Conservation (phyloP, 2,888 invertebrate species). For the Drosophila putrida region DNA sequence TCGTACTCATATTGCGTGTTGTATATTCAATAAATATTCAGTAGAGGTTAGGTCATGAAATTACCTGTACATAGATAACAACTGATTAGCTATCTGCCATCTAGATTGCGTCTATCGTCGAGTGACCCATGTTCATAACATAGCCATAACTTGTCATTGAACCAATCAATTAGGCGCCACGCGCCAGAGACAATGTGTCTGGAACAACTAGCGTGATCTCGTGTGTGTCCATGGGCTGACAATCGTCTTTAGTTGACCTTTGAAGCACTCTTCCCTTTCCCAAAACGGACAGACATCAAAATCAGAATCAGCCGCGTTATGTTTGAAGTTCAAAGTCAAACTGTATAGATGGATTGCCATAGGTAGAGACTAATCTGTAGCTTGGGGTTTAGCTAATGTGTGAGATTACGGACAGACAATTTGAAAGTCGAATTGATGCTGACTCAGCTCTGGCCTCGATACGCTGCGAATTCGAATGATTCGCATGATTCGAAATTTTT, state of each 20-base stretch:
- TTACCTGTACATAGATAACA: background rate
- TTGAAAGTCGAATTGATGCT: conserved; percentile 52
- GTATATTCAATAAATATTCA: background rate
- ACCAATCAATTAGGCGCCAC: conserved; percentile 14
- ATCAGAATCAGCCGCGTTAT: conserved; percentile 12
- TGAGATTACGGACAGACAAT: conserved; percentile 37
- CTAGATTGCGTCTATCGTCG: conserved; percentile 6
- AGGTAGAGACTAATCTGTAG: conserved; percentile 5
- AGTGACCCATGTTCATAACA: background rate
- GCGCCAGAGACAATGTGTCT: conserved; percentile 31
- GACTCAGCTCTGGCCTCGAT: conserved; percentile 71
- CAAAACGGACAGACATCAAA: conserved; percentile 10
- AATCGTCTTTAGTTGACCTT: conserved; percentile 28
- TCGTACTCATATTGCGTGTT: background rate
- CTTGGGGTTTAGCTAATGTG: conserved; percentile 1
- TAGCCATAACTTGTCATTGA: conserved; percentile 11
- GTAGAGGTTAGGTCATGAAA: background rate
- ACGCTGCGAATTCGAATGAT: conserved; percentile 19
- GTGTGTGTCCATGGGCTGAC: conserved; percentile 17
- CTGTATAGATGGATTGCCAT: conserved; percentile 3
- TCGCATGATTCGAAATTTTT: conserved; percentile 44
- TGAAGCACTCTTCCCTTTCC: conserved; percentile 23
- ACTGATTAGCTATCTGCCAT: background rate
- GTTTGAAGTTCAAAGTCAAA: conserved; percentile 75
- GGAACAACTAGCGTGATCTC: conserved; percentile 8